phyloP scores from a whole-genome alignment of 35 echinoderm and acorn worm species.

The Apostichopus californicus region DNA sequence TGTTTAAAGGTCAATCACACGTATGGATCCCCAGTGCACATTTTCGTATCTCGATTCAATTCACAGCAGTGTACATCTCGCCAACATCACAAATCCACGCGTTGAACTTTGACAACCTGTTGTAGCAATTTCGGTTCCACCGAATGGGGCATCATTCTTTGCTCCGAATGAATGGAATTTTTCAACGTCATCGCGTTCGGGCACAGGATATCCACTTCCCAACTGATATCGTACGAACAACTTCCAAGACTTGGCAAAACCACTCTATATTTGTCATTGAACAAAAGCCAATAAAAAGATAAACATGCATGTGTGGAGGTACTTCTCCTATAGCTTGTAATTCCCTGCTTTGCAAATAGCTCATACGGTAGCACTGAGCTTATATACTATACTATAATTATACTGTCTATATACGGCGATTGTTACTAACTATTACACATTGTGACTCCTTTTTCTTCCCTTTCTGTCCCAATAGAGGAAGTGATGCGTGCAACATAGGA shows the following conservation, averaged over 20 bases:
- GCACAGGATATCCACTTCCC: background rate
- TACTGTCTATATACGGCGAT: background rate
- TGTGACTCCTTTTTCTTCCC: background rate
- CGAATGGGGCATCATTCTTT: background rate
- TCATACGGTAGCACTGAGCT: background rate
- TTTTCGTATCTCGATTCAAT: background rate
- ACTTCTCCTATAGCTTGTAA: too few relatives aligned
- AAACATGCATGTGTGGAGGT: background rate
- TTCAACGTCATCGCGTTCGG: background rate
- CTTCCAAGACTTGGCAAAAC: background rate
- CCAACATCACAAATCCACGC: background rate
- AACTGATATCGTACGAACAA: background rate
- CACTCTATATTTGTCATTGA: background rate
- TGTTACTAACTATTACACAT: slow-evolving; percentile 37
- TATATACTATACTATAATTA: background rate
- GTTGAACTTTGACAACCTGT: too few relatives aligned
- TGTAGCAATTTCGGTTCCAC: background rate
- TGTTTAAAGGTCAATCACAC: background rate
- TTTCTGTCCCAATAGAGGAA: slow-evolving; percentile 6
- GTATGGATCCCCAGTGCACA: background rate
- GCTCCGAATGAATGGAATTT: background rate
- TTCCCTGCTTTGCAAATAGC: too few relatives aligned
- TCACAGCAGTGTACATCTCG: background rate
- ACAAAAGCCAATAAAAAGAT: background rate
- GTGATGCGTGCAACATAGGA: slow-evolving; percentile 22